A percentile compares a stretch with the other conserved stretches of the same genome.
These are phyloP conservation scores for Pinna nobilis DNA, from an alignment of 1,140 invertebrate genomes.

Conservation along the genomic window DNA sequence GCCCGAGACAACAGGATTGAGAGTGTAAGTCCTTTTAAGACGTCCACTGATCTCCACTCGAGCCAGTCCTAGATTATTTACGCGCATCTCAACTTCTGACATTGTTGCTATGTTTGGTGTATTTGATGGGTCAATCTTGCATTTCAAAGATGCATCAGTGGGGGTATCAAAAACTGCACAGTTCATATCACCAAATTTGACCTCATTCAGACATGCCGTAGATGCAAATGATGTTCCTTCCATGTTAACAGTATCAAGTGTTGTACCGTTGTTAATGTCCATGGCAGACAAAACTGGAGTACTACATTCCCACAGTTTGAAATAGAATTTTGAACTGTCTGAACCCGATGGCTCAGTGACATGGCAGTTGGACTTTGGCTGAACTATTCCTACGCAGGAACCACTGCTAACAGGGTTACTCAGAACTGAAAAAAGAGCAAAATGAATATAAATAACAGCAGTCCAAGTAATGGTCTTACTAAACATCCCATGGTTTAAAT, in stretches of 20 bases:
- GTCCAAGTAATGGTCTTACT: background rate
- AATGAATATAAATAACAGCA: background rate
- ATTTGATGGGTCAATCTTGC: constrained; percentile 36
- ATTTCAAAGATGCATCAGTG: constrained; percentile 10
- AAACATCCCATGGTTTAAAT: background rate
- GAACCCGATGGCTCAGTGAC: background rate
- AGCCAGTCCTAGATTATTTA: constrained; percentile 56
- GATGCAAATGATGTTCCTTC: constrained; percentile 51
- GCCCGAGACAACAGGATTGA: constrained; percentile 43
- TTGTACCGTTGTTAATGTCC: constrained; percentile 43
- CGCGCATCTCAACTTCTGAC: constrained; percentile 44
- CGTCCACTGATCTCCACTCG: constrained; percentile 39
- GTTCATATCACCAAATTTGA: constrained; percentile 38
- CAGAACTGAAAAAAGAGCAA: constrained; percentile 6
- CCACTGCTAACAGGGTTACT: constrained; percentile 17
- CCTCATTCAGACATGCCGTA: constrained; percentile 53
- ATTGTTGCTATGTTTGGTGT: constrained; percentile 41
- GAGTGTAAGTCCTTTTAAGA: constrained; percentile 31
- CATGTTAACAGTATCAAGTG: constrained; percentile 45
- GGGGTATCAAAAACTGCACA: constrained; percentile 25
- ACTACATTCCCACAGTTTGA: constrained; percentile 51
- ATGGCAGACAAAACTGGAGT: constrained; percentile 52
- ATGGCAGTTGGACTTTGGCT: constrained; percentile 28
- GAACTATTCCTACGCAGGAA: constrained; percentile 27
- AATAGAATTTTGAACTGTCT: constrained; percentile 44